A percentile compares a stretch with the other conserved stretches of the same genome.
Conservation (phyloP, 2,113 vertebrate genomes). For the Parus major region DNA sequence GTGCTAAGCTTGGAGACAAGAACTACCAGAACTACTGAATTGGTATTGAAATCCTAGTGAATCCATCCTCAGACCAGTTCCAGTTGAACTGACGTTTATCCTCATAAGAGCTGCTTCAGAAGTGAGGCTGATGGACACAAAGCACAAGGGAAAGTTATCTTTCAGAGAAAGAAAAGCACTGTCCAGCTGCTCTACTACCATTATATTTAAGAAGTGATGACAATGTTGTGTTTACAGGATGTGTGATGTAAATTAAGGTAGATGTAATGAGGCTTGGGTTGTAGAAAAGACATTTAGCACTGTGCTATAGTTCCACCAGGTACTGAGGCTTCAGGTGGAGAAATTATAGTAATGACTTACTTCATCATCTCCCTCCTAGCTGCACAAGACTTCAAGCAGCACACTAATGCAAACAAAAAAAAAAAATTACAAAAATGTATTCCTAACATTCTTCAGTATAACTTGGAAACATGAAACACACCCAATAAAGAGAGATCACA, state of each 20-base stretch:
- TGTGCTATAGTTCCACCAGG: background rate
- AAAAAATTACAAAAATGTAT: background rate
- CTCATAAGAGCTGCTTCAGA: background rate
- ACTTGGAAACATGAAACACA: constrained; percentile 3
- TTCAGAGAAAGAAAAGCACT: background rate
- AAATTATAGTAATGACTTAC: background rate
- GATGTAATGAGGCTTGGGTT: fast-evolving
- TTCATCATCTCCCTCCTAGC: background rate
- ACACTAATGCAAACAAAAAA: background rate
- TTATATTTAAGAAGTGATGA: background rate
- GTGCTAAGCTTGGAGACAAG: background rate
- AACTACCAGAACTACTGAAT: background rate
- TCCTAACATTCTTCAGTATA: background rate
- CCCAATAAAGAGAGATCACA: constrained; percentile 2
- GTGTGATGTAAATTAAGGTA: background rate
- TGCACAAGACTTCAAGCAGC: background rate
- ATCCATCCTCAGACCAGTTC: background rate
- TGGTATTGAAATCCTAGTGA: background rate
- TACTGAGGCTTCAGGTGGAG: background rate
- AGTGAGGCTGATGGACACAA: background rate
- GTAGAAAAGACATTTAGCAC: background rate
- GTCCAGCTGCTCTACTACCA: background rate
- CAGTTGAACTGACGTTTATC: background rate
- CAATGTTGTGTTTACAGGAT: background rate
- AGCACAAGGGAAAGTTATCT: background rate